Evolutionary conservation across 2,888 invertebrate genomes (phyloP), one percentile per base, ranked within the genome.

Genomic region (Dioctria rufipes): DNA sequence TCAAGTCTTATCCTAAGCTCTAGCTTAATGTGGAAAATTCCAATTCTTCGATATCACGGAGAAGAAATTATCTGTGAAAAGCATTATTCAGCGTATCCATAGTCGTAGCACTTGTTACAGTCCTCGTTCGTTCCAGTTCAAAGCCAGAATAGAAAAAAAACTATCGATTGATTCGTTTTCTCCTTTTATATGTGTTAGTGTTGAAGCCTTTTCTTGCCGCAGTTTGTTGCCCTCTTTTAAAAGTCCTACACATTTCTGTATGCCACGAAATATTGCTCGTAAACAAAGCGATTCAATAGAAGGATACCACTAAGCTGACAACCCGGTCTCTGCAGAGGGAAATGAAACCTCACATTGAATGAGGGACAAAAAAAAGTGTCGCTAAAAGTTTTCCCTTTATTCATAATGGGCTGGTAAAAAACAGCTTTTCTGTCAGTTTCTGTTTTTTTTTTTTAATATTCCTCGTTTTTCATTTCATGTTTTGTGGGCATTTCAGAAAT

Each of bases 221-320:
- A 42, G 60, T 73, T 73, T 73, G 58, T 73, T 73, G 73, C 73
- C 73, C 73, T 60, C 13, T 46, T 8, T 60, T n/a, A 60, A 73
- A 73, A 40, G 60, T 11, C 25, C 54, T 73, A 60, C 73, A 8
- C n/a, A 13, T 58, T 60, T 73, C 58, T 42, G 8, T 13, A 40
- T 42, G n/a, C 42, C 42, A 13, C n/a, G 60, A 58, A 61, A 13
- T 73, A 54, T 60, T 73, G 60, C 58, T 58, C 40, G 58, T 73
- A 60, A 73, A 73, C 73, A 73, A 73, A 73, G 60, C 40, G 13
- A 13, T 73, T 73, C 73, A 60, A 60, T 73, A 42, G 6, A 67
- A 65, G 54, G 39, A 40, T 51, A 51, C 54, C 54, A 54, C 71
- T 11, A 71, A 71, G 43, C 43, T 58, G 42, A 5, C n/a, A 40